These are phyloP conservation scores for Ormia ochracea DNA, from an alignment of 2,888 invertebrate genomes.

Conservation along the genomic window DNA sequence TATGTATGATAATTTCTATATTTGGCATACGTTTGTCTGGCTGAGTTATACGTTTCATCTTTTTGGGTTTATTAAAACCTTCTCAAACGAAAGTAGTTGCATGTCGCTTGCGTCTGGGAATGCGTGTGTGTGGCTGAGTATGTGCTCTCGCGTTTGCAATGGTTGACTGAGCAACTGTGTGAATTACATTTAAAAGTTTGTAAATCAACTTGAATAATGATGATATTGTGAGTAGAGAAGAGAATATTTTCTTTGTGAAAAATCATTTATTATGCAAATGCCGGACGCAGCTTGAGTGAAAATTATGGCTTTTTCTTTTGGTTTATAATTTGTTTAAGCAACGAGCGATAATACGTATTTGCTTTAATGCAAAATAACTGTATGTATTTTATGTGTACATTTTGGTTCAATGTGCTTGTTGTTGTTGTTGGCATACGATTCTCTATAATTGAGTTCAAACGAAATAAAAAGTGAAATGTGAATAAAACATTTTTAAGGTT, in stretches of 20 bases:
- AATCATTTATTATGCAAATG: conserved; percentile 60
- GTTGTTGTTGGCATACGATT: background rate
- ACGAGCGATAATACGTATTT: background rate
- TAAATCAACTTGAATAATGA: conserved; percentile 59
- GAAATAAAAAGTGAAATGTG: background rate
- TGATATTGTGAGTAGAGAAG: conserved; percentile 27
- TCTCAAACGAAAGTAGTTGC: background rate
- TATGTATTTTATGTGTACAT: conserved; percentile 8
- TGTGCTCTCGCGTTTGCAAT: conserved; percentile 19
- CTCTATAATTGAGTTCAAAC: conserved; percentile 17
- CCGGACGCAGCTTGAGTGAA: conserved; percentile 57
- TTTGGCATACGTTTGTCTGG: background rate
- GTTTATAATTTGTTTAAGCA: conserved; percentile 49
- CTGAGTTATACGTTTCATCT: conserved; percentile 16
- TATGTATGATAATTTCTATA: background rate
- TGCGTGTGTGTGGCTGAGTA: background rate
- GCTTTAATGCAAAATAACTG: background rate
- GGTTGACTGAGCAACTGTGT: conserved; percentile 48
- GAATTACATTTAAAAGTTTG: conserved; percentile 60
- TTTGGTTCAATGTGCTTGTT: background rate
- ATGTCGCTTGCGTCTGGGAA: background rate
- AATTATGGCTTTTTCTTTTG: conserved; percentile 54
- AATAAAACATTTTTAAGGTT: background rate
- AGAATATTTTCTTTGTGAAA: conserved; percentile 24
- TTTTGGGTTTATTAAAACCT: background rate